Percentiles rank a stretch among this genome's conserved stretches.
Conservation (phyloP, 2,113 vertebrate species). For the Thermophis baileyi region DNA sequence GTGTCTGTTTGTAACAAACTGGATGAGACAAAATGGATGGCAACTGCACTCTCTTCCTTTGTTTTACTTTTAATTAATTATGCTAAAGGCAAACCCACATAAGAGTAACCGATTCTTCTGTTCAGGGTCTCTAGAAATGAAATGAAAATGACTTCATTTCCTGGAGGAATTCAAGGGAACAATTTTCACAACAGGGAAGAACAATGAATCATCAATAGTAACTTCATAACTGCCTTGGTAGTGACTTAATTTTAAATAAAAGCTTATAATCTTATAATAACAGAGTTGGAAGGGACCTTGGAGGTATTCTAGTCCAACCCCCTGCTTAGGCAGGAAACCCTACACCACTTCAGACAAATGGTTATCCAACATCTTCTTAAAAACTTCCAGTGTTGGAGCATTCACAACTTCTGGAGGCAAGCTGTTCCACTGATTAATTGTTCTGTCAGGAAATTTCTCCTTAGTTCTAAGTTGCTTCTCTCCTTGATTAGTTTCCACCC, state of each 20-base stretch:
- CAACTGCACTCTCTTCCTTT: neutral
- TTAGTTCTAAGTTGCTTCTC: too few relatives aligned
- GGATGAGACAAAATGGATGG: neutral
- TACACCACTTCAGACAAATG: too few relatives aligned
- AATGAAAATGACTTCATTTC: neutral
- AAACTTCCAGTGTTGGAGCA: too few relatives aligned
- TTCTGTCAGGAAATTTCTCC: too few relatives aligned
- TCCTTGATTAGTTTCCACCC: too few relatives aligned
- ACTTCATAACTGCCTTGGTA: neutral
- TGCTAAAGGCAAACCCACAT: neutral
- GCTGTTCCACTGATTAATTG: too few relatives aligned
- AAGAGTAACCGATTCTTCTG: neutral
- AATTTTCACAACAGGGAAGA: neutral
- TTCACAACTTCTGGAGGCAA: too few relatives aligned
- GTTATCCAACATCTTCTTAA: too few relatives aligned
- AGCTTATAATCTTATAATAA: too few relatives aligned
- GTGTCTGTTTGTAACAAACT: neutral
- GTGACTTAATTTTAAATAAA: neutral
- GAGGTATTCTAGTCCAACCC: too few relatives aligned
- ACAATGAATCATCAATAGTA: neutral
- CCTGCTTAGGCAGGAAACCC: too few relatives aligned
- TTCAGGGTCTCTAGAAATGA: neutral
- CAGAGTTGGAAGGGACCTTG: too few relatives aligned
- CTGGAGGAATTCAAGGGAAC: neutral
- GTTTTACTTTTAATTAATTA: neutral